phyloP scores from a whole-genome alignment of 2,888 invertebrate genomes.

The Arrhopalites spinosus region DNA sequence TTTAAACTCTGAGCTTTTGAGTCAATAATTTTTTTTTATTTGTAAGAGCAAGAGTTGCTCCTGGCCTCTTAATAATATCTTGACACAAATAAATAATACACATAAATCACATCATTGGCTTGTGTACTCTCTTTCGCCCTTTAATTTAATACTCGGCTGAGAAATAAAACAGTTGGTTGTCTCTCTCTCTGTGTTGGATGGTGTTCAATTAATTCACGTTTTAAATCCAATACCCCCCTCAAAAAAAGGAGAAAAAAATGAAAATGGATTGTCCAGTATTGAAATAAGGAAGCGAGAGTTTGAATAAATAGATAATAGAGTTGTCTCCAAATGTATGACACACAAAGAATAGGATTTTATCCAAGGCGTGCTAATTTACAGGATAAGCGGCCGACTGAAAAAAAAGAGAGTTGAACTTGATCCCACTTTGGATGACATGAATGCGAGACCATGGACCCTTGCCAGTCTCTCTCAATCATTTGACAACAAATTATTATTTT shows the following conservation, averaged over 20 bases:
- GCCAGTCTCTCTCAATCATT: background rate
- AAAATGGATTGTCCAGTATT: background rate
- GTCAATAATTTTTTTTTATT: background rate
- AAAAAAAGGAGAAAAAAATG: background rate
- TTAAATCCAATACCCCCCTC: too few species aligned
- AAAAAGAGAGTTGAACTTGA: too few species aligned
- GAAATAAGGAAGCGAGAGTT: background rate
- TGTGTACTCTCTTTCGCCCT: too few species aligned
- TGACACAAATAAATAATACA: too few species aligned
- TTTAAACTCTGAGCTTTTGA: slow-evolving; percentile 1
- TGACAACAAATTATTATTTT: too few species aligned
- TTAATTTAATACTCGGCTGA: background rate
- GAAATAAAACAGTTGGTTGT: slow-evolving; percentile 10
- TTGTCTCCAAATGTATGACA: slow-evolving; percentile 17
- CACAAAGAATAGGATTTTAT: slow-evolving; percentile 8
- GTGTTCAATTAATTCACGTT: background rate
- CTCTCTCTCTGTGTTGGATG: background rate
- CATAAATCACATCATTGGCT: too few species aligned
- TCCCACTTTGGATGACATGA: slow-evolving; percentile 9
- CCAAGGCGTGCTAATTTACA: slow-evolving; percentile 33
- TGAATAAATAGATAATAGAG: slow-evolving; percentile 2
- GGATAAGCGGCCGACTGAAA: slow-evolving; percentile 21
- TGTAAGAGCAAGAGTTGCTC: background rate
- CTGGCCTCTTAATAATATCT: too few species aligned
- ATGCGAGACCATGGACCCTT: background rate